Evolutionary conservation across 2,113 vertebrate genomes (phyloP).

Genomic region (Enhydra lutris): DNA sequence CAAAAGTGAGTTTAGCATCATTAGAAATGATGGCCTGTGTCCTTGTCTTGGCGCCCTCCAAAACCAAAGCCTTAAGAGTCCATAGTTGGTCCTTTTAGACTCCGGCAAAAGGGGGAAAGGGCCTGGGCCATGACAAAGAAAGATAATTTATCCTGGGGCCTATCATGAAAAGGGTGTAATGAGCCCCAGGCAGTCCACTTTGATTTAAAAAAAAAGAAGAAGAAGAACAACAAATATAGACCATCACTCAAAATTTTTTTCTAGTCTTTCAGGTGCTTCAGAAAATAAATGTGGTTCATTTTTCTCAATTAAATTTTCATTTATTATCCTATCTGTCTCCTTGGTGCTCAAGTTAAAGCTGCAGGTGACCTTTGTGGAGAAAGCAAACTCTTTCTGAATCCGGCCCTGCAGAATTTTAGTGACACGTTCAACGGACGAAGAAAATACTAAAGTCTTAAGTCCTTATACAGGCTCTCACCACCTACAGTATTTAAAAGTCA

Average conservation of each 20-base stretch:
- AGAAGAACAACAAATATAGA: background rate
- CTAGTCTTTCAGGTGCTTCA: slow-evolving; percentile 10
- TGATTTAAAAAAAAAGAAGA: background rate
- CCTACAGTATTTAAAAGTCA: background rate
- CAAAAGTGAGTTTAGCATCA: background rate
- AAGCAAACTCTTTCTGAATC: background rate
- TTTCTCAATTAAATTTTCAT: slow-evolving; percentile 52
- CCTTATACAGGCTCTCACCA: background rate
- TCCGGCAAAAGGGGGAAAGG: background rate
- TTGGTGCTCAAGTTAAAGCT: background rate
- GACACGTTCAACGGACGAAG: background rate
- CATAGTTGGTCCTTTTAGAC: slow-evolving; percentile 38
- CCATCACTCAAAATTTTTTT: slow-evolving; percentile 48
- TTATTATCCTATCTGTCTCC: background rate
- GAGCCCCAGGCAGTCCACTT: background rate
- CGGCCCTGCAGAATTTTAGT: background rate
- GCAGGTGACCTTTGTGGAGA: background rate
- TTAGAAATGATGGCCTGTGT: slow-evolving; percentile 38
- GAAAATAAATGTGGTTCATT: slow-evolving; percentile 53
- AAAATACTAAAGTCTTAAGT: background rate
- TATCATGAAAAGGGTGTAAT: background rate
- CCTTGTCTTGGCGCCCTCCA: slow-evolving; percentile 44
- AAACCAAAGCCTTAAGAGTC: slow-evolving; percentile 20
- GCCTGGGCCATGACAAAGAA: slow-evolving; percentile 1
- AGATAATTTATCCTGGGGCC: background rate